Percentiles rank a stretch among this genome's conserved stretches.
Conservation (phyloP, 2,113 vertebrate genomes). For the Menura novaehollandiae region DNA sequence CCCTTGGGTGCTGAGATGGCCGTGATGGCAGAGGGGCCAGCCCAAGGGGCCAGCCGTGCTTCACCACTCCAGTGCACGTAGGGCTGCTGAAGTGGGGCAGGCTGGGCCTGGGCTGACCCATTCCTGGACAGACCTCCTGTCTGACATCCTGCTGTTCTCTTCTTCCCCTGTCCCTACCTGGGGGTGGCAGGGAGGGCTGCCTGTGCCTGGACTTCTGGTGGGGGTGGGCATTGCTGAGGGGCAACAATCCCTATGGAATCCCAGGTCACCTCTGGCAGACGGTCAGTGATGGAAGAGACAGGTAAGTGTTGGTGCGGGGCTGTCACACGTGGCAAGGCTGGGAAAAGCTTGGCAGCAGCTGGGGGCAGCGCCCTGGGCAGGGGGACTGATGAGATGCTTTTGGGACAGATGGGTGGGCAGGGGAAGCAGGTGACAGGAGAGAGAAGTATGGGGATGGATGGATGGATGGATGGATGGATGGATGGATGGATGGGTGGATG, state of each 20-base stretch:
- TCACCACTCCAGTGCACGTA: fast-evolving
- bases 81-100: neutral
- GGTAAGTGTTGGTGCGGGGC: neutral
- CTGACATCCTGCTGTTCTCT: neutral
- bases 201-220: neutral
- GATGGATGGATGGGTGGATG: fast-evolving
- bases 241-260: neutral
- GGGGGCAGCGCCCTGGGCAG: neutral
- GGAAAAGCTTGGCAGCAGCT: neutral
- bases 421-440: neutral
- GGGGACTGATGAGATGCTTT: neutral
- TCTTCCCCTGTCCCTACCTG: neutral
- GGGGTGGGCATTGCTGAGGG: neutral
- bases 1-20: neutral
- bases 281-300: neutral
- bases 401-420: neutral
- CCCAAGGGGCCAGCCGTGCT: neutral
- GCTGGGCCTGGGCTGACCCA: fast-evolving
- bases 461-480: neutral
- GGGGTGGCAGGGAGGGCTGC: neutral
- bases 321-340: neutral
- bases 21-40: neutral
- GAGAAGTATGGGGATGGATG: neutral
- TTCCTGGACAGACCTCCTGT: neutral
- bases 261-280: fast-evolving